phyloP scores from a whole-genome alignment of 2,888 invertebrate species.

The Tricholauxania praeusta region DNA sequence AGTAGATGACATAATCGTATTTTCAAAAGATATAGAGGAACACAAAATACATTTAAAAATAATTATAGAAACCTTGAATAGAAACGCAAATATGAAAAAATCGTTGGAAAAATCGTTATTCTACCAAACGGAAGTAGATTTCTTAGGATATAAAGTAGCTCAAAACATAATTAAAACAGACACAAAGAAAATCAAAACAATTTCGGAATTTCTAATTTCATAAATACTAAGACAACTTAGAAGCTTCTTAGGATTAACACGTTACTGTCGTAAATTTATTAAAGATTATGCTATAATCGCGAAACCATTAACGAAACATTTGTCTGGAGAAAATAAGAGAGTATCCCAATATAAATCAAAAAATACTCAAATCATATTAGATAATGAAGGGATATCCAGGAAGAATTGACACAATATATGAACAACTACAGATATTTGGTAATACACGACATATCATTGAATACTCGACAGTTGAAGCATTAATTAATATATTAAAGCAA shows the following conservation, averaged over 20 bases:
- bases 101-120: conserved; percentile 40
- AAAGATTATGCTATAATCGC: not conserved
- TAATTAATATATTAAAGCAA: conserved; percentile 1
- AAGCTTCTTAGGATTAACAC: conserved; percentile 36
- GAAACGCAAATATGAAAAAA: conserved; percentile 38
- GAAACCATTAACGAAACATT: not conserved
- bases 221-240: conserved; percentile 33
- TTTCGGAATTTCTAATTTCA: conserved; percentile 36
- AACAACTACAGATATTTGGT: too few relatives aligned
- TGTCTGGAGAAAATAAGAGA: too few relatives aligned
- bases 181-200: conserved; percentile 38
- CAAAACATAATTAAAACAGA: conserved; percentile 36
- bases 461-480: too few relatives aligned
- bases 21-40: conserved; percentile 7
- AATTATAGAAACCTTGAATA: conserved; percentile 23
- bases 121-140: conserved; percentile 30
- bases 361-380: too few relatives aligned
- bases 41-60: conserved; percentile 26
- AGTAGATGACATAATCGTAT: conserved; percentile 3
- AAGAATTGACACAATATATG: not conserved
- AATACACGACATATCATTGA: too few relatives aligned
- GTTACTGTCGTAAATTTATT: not conserved
- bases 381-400: not conserved
- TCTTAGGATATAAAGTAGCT: conserved; percentile 30
- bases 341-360: too few relatives aligned